Base-by-base conservation (phyloP, 1,140 invertebrate species). In the Pectinophora gossypiella region DNA sequence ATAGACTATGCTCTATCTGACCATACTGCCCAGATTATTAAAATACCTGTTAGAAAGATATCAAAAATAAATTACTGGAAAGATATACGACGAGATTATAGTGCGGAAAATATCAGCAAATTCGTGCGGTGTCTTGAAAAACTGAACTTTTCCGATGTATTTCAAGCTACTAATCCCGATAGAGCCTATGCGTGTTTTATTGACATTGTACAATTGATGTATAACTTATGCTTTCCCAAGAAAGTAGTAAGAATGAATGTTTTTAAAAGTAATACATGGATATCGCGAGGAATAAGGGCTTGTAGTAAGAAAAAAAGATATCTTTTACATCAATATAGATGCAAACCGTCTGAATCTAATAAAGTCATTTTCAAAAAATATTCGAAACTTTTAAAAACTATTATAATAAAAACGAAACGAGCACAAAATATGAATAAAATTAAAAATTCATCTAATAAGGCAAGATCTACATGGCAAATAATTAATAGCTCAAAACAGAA, bases 1-100 rank as follows among this genome's bases (percentile, higher is more conserved):
- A 13, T 54, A 6, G 56, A 63, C 19, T 18, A 59, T 27, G 61
- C 27, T 9, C 2, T 63, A 15, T 63, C 61, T 13, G 61, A 63
- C 22, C 61, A 63, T 44, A 49, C 48, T 9, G 58, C 53, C 20
- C 58, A 55, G 47, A 16, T 60, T 9, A 12, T 60, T n/a, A 52
- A 19, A n/a, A 48, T 36, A n/a, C 52, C 52, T 5, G 42, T 55
- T 1, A 47, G 48, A 23, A 47, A 20, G 22, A 40, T 22, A 16
- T 21, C 19, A 22, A 19, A 12, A 3, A 12, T 51, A 10, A 47
- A 51, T n/a, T 38, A 36, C 12, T 56, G 54, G 54, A 20, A 18
- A 20, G 42, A 36, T 9, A 22, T 18, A 21, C 16, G 21, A 20
- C 36, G 54, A 12, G 43, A 51, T 16, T 47, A 27, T 32, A 40